Conservation (phyloP, 2,113 vertebrate genomes). For the Eonycteris spelaea region DNA sequence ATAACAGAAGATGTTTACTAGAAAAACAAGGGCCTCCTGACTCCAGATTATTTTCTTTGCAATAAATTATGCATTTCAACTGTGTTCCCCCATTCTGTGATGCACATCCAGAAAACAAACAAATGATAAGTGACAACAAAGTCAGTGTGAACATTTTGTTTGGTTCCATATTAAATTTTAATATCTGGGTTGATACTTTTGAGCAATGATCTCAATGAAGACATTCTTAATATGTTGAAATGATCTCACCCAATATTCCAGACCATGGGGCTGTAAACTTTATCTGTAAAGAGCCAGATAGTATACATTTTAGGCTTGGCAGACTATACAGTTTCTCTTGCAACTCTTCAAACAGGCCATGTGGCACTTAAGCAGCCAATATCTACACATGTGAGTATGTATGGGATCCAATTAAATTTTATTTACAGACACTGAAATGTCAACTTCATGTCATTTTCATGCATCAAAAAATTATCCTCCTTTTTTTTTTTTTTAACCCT, state of each 20-base stretch:
- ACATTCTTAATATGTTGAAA: not conserved
- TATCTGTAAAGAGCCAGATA: not conserved
- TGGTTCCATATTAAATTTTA: not conserved
- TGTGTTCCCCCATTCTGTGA: not conserved
- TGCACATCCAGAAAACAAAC: not conserved
- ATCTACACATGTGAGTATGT: not conserved
- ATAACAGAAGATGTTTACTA: not conserved
- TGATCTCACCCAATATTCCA: not conserved
- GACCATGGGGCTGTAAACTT: not conserved
- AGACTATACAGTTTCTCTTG: not conserved
- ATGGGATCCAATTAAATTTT: not conserved
- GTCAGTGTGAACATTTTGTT: not conserved
- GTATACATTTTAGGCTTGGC: not conserved
- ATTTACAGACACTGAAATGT: not conserved
- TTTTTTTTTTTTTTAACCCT: not conserved
- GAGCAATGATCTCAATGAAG: not conserved
- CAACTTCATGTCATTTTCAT: not conserved
- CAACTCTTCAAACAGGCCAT: not conserved
- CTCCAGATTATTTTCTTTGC: not conserved
- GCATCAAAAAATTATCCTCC: not conserved
- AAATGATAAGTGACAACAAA: not conserved
- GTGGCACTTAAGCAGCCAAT: not conserved
- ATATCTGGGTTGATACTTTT: not conserved
- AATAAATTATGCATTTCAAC: not conserved
- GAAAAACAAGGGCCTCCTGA: not conserved